Percentiles rank a stretch among this genome's conserved stretches.
phyloP scores from a whole-genome alignment of 2,113 vertebrate genomes.

The Microcebus tavaratra region DNA sequence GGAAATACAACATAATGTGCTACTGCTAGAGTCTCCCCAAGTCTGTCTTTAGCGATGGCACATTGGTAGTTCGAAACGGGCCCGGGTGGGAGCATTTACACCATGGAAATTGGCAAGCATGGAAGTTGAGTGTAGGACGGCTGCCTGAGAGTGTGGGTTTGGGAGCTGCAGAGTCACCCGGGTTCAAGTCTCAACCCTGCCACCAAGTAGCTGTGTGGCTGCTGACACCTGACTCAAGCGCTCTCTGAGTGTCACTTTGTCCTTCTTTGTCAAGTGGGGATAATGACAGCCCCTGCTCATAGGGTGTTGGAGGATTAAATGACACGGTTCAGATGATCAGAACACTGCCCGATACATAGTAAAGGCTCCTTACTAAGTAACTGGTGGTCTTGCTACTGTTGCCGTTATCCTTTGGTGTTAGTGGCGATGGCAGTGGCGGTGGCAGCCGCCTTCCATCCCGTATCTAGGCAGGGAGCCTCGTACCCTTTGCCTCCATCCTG shows the following conservation, averaged over 20 bases:
- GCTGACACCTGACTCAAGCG: fast-evolving
- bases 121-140: not conserved
- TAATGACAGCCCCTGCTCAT: fast-evolving
- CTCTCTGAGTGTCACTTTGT: not conserved
- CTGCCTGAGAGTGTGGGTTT: not conserved
- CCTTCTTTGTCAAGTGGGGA: not conserved
- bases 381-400: fast-evolving
- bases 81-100: fast-evolving
- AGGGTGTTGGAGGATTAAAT: not conserved
- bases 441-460: fast-evolving
- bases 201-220: not conserved
- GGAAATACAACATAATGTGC: fast-evolving
- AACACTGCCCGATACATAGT: fast-evolving
- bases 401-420: fast-evolving
- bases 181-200: not conserved
- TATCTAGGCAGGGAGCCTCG: not conserved
- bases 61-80: not conserved
- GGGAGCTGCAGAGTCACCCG: not conserved
- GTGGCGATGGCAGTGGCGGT: fast-evolving
- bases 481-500: not conserved
- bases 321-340: fast-evolving
- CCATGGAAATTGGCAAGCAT: not conserved
- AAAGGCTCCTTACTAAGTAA: not conserved
- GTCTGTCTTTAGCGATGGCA: fast-evolving
- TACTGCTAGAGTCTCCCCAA: fast-evolving